Conservation (phyloP, 2,113 vertebrate genomes). For the Callaeas wilsoni region DNA sequence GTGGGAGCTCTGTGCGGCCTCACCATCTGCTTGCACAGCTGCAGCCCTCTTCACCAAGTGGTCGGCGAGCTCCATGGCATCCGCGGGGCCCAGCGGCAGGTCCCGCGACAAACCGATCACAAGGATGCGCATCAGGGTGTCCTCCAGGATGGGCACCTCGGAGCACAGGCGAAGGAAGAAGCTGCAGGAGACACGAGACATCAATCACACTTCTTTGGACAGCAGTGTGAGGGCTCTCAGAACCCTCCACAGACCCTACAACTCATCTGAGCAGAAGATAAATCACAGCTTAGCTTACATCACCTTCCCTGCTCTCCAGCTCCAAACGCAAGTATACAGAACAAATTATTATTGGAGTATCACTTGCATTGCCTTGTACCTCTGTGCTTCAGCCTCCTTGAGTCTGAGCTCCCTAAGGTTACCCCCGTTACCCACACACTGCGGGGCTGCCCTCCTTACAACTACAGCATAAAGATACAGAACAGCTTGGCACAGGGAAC, state of each 20-base stretch:
- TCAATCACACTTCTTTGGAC: not conserved
- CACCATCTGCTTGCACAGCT: conserved; percentile 91
- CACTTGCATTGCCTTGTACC: not conserved
- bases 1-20: not conserved
- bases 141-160: conserved; percentile 94
- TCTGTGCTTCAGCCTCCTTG: not conserved
- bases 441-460: not conserved
- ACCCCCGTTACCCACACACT: not conserved
- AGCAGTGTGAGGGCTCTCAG: not conserved
- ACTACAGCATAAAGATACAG: not conserved
- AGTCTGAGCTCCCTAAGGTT: not conserved
- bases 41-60: conserved; percentile 96
- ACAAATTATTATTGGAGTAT: not conserved
- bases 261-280: not conserved
- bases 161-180: conserved; percentile 98
- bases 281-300: not conserved
- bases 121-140: conserved; percentile 94
- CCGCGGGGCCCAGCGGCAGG: conserved; percentile 90
- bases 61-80: conserved; percentile 97
- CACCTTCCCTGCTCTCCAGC: not conserved
- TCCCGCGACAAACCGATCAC: conserved; percentile 94
- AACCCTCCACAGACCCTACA: not conserved
- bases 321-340: not conserved
- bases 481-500: not conserved
- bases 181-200: conserved; percentile 55